Base-by-base conservation (phyloP, 2,888 invertebrate species). In the Beris morrisii region DNA sequence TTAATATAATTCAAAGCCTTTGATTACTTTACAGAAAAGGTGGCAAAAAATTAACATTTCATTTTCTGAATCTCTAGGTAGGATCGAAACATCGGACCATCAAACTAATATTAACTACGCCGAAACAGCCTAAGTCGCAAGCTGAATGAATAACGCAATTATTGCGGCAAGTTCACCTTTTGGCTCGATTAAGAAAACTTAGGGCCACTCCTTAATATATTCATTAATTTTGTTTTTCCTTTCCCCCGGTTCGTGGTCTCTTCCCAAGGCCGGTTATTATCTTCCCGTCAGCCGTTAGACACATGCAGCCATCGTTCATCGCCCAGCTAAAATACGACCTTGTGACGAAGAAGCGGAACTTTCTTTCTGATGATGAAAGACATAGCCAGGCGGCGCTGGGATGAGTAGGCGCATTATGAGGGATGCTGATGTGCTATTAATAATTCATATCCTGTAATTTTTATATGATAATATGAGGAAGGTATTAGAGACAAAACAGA, bases 381-480 rank as follows among this genome's bases (percentile, higher is more conserved):
- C 38, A 38, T 9, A 38, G 38, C 3, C 38, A 12, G 28, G 30
- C 30, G 56, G 28, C 13, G 56, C 5, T 13, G 38, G 22, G 15
- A 43, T 44, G 64, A 68, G 58, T 58, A 68, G 68, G 66, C 63
- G 53, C 50, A 68, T 65, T 68, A 68, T 54, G 61, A 68, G 56
- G 53, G 56, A 65, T 63, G 65, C 63, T 68, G 68, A 68, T 66
- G 68, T 64, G 61, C 66, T 66, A 68, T 68, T 68, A 68, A 68
- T 68, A 68, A 68, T 68, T 68, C 68, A 68, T 68, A 63, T 66
- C 68, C 65, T 68, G 58, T 68, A 68, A 68, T 68, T 66, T 68
- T 68, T 68, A 68, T 68, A 68, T 68, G 68, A 66, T 68, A 68
- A 68, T 68, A 66, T 53, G 63, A 45, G 48, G 53, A 56, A 66